phyloP scores from a whole-genome alignment of 2,888 invertebrate genomes.

The Noctuana brunneofusca region DNA sequence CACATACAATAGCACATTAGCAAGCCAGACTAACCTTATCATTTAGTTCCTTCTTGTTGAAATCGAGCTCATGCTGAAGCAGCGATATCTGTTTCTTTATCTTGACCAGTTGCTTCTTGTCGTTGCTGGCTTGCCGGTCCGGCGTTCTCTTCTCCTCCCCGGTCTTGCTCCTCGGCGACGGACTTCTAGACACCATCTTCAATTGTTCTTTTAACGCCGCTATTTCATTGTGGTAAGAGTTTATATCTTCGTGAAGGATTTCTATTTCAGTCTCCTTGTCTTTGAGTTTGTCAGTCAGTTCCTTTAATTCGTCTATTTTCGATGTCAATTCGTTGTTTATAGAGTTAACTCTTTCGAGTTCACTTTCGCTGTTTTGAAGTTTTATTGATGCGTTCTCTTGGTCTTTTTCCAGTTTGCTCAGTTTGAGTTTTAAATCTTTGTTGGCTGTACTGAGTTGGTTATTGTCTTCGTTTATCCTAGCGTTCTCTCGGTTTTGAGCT shows the following conservation, averaged over 20 bases:
- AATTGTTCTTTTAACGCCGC: conserved; percentile 71
- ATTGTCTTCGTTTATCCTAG: conserved; percentile 70
- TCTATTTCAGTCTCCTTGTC: conserved; percentile 82
- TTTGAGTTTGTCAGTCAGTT: conserved; percentile 68
- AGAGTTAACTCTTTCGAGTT: conserved; percentile 64
- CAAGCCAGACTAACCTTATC: conserved; percentile 61
- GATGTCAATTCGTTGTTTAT: conserved; percentile 66
- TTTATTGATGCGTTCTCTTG: conserved; percentile 71
- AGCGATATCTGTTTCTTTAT: conserved; percentile 71
- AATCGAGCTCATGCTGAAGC: conserved; percentile 74
- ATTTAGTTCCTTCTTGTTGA: conserved; percentile 75
- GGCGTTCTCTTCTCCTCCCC: conserved; percentile 77
- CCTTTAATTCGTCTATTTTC: conserved; percentile 70
- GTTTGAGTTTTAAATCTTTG: conserved; percentile 65
- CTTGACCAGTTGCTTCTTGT: conserved; percentile 82
- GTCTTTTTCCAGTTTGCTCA: conserved; percentile 73
- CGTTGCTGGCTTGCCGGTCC: conserved; percentile 77
- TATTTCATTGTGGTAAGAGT: conserved; percentile 78
- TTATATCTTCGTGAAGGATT: conserved; percentile 77
- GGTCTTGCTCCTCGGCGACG: conserved; percentile 83
- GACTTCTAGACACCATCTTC: conserved; percentile 75
- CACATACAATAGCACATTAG: too few species aligned
- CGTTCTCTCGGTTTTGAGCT: conserved; percentile 62
- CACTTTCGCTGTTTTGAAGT: conserved; percentile 67
- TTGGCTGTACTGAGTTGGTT: conserved; percentile 61